Base-by-base conservation (phyloP, 2,797 vertebrate genomes). In the Tragelaphus eurycerus region DNA sequence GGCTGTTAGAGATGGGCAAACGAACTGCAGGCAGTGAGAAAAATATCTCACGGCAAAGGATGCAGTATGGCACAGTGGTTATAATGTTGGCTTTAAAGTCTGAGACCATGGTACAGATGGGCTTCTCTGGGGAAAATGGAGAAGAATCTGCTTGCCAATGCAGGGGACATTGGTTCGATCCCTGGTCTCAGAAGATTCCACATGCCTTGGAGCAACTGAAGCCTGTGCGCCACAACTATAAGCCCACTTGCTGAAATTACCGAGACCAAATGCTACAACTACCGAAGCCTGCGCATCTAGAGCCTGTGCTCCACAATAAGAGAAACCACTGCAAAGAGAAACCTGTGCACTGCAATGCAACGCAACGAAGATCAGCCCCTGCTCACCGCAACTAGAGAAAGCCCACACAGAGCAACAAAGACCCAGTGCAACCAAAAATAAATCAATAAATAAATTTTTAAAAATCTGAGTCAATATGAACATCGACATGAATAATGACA, bases 401-500 rank as follows among this genome's bases (percentile, higher is more conserved):
- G 71, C 34, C 38, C 71, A 76, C 2, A 2, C 6, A 14, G 3
- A 76, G 71, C 71, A 74, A 43, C 38, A 27, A 74, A 46, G 38
- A 76, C 23, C 34, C 38, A 27, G 71, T 13, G 38, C 38, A 76
- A 43, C 38, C 23, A 46, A 76, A 76, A 76, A 46, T 27, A 2
- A 76, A 76, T 46, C 38, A 25, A 46, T 76, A 0, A 46, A 76
- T 46, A 27, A 76, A 74, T 7, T 14, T 1, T 1, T 2, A 76
- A 94, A 93, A 91, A 82, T 82, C 55, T 92, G 38, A 60, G 87
- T 82, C 50, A 82, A 95, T 85, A 38, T 82, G 59, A 79, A 50
- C 67, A 97, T 57, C 62, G 90, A 85, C 81, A 48, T 90, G 84
- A 97, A 86, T 92, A 96, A 95, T 48, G 46, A 94, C 25, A 96